Base-by-base conservation (phyloP, 2,888 invertebrate species). In the Plebejus argus region DNA sequence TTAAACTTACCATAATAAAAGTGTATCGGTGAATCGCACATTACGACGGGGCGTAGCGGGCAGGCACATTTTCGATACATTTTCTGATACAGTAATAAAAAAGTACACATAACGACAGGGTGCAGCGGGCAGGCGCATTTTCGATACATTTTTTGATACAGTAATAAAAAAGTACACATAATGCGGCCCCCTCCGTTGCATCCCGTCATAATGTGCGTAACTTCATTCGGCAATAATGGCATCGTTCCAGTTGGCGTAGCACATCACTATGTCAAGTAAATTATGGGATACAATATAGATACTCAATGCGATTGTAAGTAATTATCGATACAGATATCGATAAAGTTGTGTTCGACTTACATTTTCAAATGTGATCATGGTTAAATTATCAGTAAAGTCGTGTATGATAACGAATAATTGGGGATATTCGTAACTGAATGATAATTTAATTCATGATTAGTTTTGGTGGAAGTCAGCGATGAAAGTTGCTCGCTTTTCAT, bases 181-280 rank as follows among this genome's bases (percentile, higher is more conserved):
- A 53, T 18, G 53, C 53, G 53, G 15, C 18, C 4, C 18, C 18
- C 18, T 18, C 18, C 58, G 18, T 23, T 20, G 35, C 58, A 77
- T 6, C n/a, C 8, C 20, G 58, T 58, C 3, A 15, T 78, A 78
- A 77, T 78, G 70, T 78, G 70, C 58, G 74, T 72, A 78, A 39
- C 39, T 39, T 77, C 78, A 80, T 80, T 79, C 77, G 76, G 76
- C 79, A 81, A 85, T 85, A 85, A 89, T 91, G 91, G 91, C 91
- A 88, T 81, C 82, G 86, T 88, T 91, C 91, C 91, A 91, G 90
- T 84, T 84, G 82, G 83, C 85, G 88, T 86, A 81, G 84, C 81
- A 84, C 80, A 79, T 83, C 81, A 83, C 83, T 81, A 83, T 87
- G 87, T 88, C 88, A 84, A 85, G 90, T 90, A 90, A 90, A 89